Evolutionary conservation across 2,797 vertebrate species (phyloP).

Genomic region (Otolemur crassicaudatus): DNA sequence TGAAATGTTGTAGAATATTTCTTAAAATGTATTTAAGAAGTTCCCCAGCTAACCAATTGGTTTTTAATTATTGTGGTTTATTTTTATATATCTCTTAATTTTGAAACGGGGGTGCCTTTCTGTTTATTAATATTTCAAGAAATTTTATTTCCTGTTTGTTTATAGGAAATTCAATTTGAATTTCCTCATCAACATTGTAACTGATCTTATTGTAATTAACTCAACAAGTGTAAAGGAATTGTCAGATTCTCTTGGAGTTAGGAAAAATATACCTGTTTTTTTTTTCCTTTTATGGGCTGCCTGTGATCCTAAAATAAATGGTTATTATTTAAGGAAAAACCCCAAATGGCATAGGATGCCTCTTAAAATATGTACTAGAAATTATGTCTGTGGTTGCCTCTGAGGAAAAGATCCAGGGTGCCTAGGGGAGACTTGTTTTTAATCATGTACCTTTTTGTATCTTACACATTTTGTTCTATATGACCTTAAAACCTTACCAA

Average conservation of each 20-base stretch:
- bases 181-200: conserved; percentile 47
- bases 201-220: background rate
- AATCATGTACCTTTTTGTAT: background rate
- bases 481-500: background rate
- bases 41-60: background rate
- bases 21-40: background rate
- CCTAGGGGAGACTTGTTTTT: background rate
- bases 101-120: background rate
- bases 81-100: background rate
- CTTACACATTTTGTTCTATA: background rate
- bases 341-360: background rate
- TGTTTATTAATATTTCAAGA: background rate
- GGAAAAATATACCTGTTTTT: background rate
- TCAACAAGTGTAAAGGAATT: background rate
- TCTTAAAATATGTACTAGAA: background rate
- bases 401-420: background rate
- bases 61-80: conserved; percentile 25
- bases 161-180: background rate
- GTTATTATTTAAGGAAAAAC: background rate
- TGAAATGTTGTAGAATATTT: background rate
- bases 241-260: background rate
- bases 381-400: background rate
- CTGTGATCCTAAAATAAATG: conserved; percentile 1
- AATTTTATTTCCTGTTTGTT: conserved; percentile 32
- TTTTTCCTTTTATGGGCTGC: background rate